Conservation (phyloP, 1,140 invertebrate genomes). For the Aphis craccivora region DNA sequence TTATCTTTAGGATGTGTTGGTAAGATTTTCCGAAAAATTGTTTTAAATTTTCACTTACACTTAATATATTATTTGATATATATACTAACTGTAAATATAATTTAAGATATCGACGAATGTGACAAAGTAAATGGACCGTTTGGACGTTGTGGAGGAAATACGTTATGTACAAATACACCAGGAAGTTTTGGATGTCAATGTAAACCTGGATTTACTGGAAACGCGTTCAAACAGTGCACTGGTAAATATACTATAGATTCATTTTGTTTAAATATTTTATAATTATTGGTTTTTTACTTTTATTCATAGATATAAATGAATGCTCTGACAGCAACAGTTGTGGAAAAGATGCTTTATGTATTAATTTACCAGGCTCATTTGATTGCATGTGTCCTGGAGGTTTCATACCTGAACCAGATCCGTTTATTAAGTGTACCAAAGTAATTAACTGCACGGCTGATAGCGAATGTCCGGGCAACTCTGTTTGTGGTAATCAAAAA, state of each 20-base stretch:
- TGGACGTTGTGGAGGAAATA: conserved; percentile 83
- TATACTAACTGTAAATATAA: conserved; percentile 52
- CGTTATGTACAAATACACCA: conserved; percentile 81
- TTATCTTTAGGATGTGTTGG: conserved; percentile 86
- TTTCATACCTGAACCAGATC: conserved; percentile 82
- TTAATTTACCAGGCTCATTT: conserved; percentile 79
- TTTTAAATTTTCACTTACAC: not conserved
- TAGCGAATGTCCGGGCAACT: conserved; percentile 86
- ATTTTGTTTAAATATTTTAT: not conserved
- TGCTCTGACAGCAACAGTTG: conserved; percentile 78
- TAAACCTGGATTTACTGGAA: conserved; percentile 79
- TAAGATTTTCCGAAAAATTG: conserved; percentile 61
- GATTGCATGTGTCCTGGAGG: conserved; percentile 82
- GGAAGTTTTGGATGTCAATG: conserved; percentile 83
- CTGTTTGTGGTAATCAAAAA: conserved; percentile 79
- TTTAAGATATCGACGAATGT: conserved; percentile 92
- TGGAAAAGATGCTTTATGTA: conserved; percentile 80
- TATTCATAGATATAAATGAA: conserved; percentile 78
- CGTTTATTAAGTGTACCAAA: conserved; percentile 77
- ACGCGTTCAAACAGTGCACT: conserved; percentile 77
- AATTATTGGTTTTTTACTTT: conserved; percentile 33
- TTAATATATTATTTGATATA: not conserved
- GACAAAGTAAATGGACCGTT: conserved; percentile 77
- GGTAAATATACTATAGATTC: conserved; percentile 64
- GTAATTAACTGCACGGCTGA: conserved; percentile 78